These are phyloP conservation scores for Uloborus diversus DNA, from an alignment of 1,140 invertebrate genomes.

Conservation along the genomic window DNA sequence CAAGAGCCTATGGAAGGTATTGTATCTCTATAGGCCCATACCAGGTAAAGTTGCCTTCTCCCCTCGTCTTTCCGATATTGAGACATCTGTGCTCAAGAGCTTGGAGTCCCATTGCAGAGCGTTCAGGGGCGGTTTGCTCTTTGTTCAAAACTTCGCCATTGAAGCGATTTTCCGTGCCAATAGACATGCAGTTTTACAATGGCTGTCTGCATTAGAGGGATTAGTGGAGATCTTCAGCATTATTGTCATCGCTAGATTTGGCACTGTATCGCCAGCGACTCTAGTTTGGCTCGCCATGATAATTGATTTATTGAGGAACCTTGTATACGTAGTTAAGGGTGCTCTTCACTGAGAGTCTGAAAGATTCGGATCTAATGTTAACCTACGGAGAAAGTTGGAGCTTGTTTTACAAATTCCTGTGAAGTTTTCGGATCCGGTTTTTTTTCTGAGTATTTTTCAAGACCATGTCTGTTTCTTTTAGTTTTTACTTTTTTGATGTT, in stretches of 20 bases:
- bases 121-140: constrained; percentile 25
- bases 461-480: too few species aligned
- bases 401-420: too few species aligned
- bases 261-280: constrained; percentile 34
- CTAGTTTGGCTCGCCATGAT: too few species aligned
- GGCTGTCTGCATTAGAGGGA: constrained; percentile 32
- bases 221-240: constrained; percentile 13
- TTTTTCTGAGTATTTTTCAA: too few species aligned
- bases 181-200: constrained; percentile 44
- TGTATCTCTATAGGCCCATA: background rate
- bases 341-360: too few species aligned
- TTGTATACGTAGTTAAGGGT: too few species aligned
- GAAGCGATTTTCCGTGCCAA: constrained; percentile 51
- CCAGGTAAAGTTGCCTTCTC: constrained; percentile 23
- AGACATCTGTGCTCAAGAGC: constrained; percentile 38
- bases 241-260: constrained; percentile 13
- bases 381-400: too few species aligned
- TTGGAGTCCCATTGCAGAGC: background rate
- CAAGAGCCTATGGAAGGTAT: background rate
- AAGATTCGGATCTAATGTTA: too few species aligned
- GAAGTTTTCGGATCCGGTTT: too few species aligned
- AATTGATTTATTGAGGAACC: too few species aligned
- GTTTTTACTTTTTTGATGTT: too few species aligned
- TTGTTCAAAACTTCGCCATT: constrained; percentile 47
- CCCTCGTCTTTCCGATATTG: constrained; percentile 20